Evolutionary conservation across 2,888 invertebrate species (phyloP).

Genomic region (Volucella inflata): DNA sequence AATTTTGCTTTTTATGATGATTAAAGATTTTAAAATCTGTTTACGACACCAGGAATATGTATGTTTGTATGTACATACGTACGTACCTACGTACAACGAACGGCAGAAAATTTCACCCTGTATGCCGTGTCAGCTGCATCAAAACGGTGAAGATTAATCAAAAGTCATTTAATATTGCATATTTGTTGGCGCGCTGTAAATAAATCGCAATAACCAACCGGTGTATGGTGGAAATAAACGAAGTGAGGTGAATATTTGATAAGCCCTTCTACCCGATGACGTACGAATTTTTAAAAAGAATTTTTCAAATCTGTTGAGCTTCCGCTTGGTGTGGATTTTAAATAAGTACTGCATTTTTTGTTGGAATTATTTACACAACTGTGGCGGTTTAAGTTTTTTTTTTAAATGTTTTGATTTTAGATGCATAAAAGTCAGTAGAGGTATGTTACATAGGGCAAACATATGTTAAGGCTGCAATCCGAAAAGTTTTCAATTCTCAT

Average conservation of each 20-base stretch:
- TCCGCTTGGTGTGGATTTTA: constrained; percentile 16
- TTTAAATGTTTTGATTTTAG: constrained; percentile 37
- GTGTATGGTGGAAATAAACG: constrained; percentile 19
- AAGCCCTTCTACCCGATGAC: constrained; percentile 16
- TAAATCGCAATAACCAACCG: constrained; percentile 35
- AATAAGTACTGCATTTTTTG: constrained; percentile 20
- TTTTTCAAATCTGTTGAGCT: background rate
- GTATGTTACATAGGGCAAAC: too few species aligned
- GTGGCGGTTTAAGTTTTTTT: too few species aligned
- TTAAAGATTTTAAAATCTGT: constrained; percentile 73
- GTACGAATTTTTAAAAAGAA: constrained; percentile 26
- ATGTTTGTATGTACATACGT: background rate
- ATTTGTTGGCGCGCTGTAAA: constrained; percentile 53
- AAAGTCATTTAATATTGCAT: constrained; percentile 70
- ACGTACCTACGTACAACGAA: background rate
- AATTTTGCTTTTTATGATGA: constrained; percentile 64
- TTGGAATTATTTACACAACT: constrained; percentile 30
- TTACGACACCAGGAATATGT: constrained; percentile 49
- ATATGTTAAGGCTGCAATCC: too few species aligned
- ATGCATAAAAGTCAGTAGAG: too few species aligned
- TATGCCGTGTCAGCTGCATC: constrained; percentile 38
- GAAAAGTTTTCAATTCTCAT: too few species aligned
- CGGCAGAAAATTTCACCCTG: constrained; percentile 21
- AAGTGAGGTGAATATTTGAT: constrained; percentile 8
- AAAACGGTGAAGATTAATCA: constrained; percentile 63